Percentiles rank a stretch among this genome's conserved stretches.
phyloP scores from a whole-genome alignment of 2,888 invertebrate species.

The Agonopterix arenella region DNA sequence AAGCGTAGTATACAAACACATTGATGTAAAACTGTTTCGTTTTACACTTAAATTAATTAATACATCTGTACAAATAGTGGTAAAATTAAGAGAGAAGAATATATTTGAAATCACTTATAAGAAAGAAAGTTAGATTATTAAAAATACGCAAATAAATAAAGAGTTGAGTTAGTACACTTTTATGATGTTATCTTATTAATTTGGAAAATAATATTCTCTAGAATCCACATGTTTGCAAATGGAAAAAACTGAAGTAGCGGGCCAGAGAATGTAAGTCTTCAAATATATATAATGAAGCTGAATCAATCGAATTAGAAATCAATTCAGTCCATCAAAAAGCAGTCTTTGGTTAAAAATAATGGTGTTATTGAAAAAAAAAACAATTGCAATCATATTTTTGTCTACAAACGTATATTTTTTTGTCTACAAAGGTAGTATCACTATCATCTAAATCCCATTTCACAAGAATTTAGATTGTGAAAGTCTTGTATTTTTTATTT shows the following conservation, averaged over 20 bases:
- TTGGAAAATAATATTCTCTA: too few relatives aligned
- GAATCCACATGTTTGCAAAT: too few relatives aligned
- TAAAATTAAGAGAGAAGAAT: too few relatives aligned
- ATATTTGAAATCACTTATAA: too few relatives aligned
- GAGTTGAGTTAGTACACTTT: not conserved
- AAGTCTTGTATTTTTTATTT: not conserved
- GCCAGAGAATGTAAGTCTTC: too few relatives aligned
- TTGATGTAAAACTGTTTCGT: too few relatives aligned
- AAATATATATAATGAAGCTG: too few relatives aligned
- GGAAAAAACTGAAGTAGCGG: too few relatives aligned
- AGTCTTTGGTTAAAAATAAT: constrained; percentile 24
- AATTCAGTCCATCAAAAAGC: constrained; percentile 9
- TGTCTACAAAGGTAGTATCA: not conserved
- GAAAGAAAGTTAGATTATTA: not conserved
- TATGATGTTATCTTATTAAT: not conserved
- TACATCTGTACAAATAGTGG: too few relatives aligned
- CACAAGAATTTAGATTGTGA: constrained; percentile 2
- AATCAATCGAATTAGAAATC: too few relatives aligned
- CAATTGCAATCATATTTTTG: constrained; percentile 5
- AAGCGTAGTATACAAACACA: too few relatives aligned
- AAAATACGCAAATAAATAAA: not conserved
- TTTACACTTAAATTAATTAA: too few relatives aligned
- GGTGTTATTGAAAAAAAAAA: constrained; percentile 5
- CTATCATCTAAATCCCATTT: constrained; percentile 3
- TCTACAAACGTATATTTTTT: constrained; percentile 5